Conservation (phyloP, 53 echinoderm and acorn worm species). For the Stichopus horrens region DNA sequence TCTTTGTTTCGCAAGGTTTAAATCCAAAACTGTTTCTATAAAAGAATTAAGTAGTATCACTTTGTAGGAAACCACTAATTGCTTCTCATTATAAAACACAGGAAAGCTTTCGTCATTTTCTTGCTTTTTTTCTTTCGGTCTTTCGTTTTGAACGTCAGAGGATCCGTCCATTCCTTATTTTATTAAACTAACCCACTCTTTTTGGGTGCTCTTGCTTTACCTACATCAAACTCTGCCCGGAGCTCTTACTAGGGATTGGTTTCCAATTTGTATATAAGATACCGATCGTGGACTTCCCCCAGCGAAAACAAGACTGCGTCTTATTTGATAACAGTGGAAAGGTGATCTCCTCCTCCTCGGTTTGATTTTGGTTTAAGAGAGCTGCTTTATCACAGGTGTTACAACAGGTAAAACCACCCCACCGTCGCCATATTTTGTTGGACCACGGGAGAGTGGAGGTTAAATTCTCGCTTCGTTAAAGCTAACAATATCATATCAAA, state of each 20-base stretch:
- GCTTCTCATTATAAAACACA: too few species aligned
- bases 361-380: neutral
- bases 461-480: constrained; percentile 14
- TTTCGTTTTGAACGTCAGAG: neutral
- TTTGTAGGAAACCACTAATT: too few species aligned
- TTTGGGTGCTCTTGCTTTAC: neutral
- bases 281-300: constrained; percentile 39
- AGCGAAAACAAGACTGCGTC: constrained; percentile 33
- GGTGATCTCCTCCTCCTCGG: constrained; percentile 16
- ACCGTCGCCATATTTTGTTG: constrained; percentile 26
- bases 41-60: too few species aligned
- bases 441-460: constrained; percentile 34
- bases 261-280: constrained; percentile 48
- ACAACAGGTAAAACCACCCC: constrained; percentile 31
- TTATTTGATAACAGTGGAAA: constrained; percentile 41
- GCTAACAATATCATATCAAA: constrained; percentile 35
- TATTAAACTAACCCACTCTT: neutral
- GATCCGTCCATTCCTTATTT: neutral
- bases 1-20: too few species aligned
- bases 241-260: constrained; percentile 13
- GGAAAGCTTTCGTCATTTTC: too few species aligned
- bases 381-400: constrained; percentile 23
- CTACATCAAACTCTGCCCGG: constrained; percentile 6
- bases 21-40: too few species aligned
- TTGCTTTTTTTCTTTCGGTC: neutral